These are phyloP conservation scores for Reinhardtius hippoglossoides DNA, from an alignment of 2,113 vertebrate genomes.

Conservation along the genomic window DNA sequence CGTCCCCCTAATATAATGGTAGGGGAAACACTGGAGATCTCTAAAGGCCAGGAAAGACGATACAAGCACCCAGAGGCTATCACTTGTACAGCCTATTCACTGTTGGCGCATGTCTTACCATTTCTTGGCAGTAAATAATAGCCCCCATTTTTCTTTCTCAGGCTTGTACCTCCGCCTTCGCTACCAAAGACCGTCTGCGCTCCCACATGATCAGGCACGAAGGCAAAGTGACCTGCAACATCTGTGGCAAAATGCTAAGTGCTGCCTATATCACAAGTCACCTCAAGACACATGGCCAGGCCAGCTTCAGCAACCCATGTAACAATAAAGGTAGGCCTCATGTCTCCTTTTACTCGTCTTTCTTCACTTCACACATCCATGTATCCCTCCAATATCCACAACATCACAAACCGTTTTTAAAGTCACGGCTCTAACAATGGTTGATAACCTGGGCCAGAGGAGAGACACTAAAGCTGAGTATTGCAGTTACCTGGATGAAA, in stretches of 20 bases:
- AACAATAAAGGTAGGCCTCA: conserved; percentile 94
- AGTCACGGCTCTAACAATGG: neutral
- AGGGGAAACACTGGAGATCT: no score
- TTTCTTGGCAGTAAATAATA: neutral
- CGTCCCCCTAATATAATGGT: no score
- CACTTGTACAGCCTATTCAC: neutral
- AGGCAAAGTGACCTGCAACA: conserved; percentile 98
- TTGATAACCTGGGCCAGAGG: neutral
- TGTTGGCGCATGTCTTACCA: neutral
- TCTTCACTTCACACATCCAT: neutral
- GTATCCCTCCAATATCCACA: neutral
- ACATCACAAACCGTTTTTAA: neutral
- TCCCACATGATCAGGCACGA: conserved; percentile 99
- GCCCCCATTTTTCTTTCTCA: conserved; percentile 59
- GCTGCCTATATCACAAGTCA: conserved; percentile 99
- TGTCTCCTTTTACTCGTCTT: neutral
- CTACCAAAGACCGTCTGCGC: conserved; percentile 98
- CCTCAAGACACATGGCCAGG: conserved; percentile 97
- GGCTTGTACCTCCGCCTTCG: conserved; percentile 98
- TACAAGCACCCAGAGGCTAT: neutral
- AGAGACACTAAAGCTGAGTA: neutral
- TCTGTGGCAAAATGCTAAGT: conserved; percentile 98
- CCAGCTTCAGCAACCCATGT: conserved; percentile 93
- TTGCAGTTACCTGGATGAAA: neutral
- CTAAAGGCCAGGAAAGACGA: neutral